Evolutionary conservation across 2,797 vertebrate species (phyloP), one percentile per base, ranked within the genome.

Genomic region (Pangasius djambal): DNA sequence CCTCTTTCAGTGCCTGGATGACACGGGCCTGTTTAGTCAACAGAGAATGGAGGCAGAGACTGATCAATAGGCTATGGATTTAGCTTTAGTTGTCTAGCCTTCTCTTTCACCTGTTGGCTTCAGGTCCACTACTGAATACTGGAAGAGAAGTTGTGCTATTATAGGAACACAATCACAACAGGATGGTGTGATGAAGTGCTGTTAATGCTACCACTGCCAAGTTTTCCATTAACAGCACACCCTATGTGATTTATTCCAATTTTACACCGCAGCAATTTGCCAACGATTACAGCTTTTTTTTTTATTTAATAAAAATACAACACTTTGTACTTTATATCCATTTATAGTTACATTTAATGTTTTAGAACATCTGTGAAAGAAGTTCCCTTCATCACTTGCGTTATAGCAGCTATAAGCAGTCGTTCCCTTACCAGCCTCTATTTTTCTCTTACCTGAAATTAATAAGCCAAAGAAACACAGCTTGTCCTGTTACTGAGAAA

Each of bases 21-120:
- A 88, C 89, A 90, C 13, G 83, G 28, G 12, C 50, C 79, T 92
- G 89, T 92, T 92, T 92, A 91, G 86, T 75, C 90, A 92, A 91
- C 91, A 91, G n/a, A 63, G 65, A 74, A 81, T 57, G 57, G 77
- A 87, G 74, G 81, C 61, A 55, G 61, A 70, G 55, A 12, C 63
- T 89, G 72, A 87, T 87, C 61, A 63, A 85, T 87, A 9, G 34
- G 12, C 75, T 86, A 3, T 85, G 59, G 72, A 70, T 85, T 87
- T 70, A 88, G 61, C 52, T 57, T 61, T 9, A 88, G 52, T 65
- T 31, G 20, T 89, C 84, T 86, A 31, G 65, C 34, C 28, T 67
- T 57, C 28, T 55, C 40, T 34, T 70, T 89, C 31, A 65, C 59
- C 48, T 37, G 34, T 25, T 82, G 44, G 55, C 65, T 57, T 83